phyloP scores from a whole-genome alignment of 2,113 vertebrate species.

The Corythornis cristatus region DNA sequence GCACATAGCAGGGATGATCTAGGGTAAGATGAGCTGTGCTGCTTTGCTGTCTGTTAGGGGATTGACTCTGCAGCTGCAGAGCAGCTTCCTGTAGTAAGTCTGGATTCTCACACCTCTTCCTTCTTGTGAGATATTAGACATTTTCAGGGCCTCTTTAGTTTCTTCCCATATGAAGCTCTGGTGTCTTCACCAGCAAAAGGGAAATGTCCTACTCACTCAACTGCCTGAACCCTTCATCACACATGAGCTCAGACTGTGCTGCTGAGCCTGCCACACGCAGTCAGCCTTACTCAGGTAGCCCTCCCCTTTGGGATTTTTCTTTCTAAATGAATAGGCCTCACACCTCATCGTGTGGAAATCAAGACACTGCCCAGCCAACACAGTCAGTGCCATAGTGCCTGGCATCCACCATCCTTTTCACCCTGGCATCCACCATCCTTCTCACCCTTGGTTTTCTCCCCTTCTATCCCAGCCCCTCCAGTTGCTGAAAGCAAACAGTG shows the following conservation, averaged over 20 bases:
- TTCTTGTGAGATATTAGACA: neutral
- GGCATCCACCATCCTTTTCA: neutral
- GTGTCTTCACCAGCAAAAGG: neutral
- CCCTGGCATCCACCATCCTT: neutral
- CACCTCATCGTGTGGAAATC: accelerated
- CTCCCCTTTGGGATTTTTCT: accelerated
- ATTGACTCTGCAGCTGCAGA: neutral
- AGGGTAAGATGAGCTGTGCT: neutral
- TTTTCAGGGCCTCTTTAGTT: neutral
- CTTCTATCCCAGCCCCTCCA: neutral
- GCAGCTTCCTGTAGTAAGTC: neutral
- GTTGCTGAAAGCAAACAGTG: neutral
- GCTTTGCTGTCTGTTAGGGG: neutral
- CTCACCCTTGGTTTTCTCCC: neutral
- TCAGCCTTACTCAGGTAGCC: accelerated
- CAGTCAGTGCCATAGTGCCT: accelerated
- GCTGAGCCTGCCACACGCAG: neutral
- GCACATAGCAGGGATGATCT: neutral
- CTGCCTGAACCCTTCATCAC: neutral
- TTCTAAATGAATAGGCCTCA: accelerated
- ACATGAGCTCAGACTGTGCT: accelerated
- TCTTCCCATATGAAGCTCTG: neutral
- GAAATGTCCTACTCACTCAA: neutral
- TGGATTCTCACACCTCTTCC: neutral
- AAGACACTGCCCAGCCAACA: accelerated